These are phyloP conservation scores for Oxyteleia sp. DNA, from an alignment of 2,888 invertebrate species.

Conservation along the genomic window DNA sequence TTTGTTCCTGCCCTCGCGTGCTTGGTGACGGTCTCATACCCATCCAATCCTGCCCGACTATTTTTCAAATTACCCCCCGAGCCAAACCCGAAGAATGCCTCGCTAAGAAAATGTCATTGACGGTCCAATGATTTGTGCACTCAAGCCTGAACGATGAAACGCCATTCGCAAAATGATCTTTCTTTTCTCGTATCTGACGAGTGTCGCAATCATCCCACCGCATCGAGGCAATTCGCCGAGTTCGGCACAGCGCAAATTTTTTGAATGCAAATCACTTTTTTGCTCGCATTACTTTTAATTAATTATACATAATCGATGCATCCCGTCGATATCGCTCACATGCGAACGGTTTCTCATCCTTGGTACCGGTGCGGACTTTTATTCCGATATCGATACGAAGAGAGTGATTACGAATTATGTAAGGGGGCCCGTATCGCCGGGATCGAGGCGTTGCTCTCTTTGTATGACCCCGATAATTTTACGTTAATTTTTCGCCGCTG, in stretches of 20 bases:
- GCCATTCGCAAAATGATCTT: background rate
- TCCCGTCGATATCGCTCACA: conserved; percentile 4
- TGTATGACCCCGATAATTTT: conserved; percentile 83
- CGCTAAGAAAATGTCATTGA: conserved; percentile 46
- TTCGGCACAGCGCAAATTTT: background rate
- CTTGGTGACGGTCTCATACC: no score
- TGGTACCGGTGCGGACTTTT: conserved; percentile 42
- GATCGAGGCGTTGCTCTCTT: conserved; percentile 83
- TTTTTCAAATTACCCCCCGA: conserved; percentile 31
- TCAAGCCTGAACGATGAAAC: conserved; percentile 18
- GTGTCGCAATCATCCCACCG: conserved; percentile 1
- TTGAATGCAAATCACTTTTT: background rate
- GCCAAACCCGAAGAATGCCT: background rate
- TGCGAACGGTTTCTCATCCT: conserved; percentile 24
- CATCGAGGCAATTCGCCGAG: background rate
- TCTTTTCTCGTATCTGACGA: background rate
- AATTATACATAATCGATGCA: conserved; percentile 29
- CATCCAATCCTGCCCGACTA: background rate
- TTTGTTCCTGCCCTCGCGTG: conserved; percentile 39
- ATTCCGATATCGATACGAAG: conserved; percentile 75
- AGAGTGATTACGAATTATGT: conserved; percentile 83
- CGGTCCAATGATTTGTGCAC: conserved; percentile 46
- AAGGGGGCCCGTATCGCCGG: conserved; percentile 73
- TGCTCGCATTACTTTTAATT: conserved; percentile 7
- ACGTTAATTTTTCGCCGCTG: conserved; percentile 58